Evolutionary conservation across 2,888 invertebrate genomes (phyloP), one percentile per base, ranked within the genome.

Genomic region (Xanthia icteritia): DNA sequence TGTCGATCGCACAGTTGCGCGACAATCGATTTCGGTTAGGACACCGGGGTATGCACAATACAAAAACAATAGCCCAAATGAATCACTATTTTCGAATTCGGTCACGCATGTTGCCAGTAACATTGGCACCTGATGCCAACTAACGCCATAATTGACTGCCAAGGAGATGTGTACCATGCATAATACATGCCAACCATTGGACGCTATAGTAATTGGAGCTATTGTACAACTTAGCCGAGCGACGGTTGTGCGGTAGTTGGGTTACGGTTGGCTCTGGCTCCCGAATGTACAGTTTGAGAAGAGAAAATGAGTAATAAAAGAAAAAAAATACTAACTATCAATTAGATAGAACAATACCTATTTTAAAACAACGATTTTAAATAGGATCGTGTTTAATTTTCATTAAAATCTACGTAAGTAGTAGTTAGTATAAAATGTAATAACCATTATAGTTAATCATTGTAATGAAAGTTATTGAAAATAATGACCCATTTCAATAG

Each of bases 111-210:
- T 69, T 78, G 77, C 85, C 81, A 87, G 87, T 88, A 85, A 84
- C 91, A 88, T 90, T 91, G 89, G 88, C 88, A 88, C 86, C 87
- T 88, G 89, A 89, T 88, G 90, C 89, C 89, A 92, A 88, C 86
- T 90, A 86, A 86, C 86, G 79, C 90, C 90, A 89, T 92, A 91
- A 91, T 89, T 79, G 88, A 87, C 84, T 88, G 87, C 89, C 89
- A 89, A 86, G 87, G 87, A 87, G 66, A 78, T 70, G 66, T 91
- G 87, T 89, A 89, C 89, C 89, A 93, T 92, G 89, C 91, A 93
- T 94, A 90, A 93, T 92, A 92, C 92, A 94, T 92, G 80, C 23
- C 63, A 27, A 31, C 58, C 64, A 69, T 72, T 66, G 66, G 69
- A 78, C 72, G 66, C 36, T 64, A 73, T 48, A 73, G 66, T 84